These are phyloP conservation scores for Atractosteus spatula DNA, from an alignment of 2,113 vertebrate genomes.

Conservation along the genomic window DNA sequence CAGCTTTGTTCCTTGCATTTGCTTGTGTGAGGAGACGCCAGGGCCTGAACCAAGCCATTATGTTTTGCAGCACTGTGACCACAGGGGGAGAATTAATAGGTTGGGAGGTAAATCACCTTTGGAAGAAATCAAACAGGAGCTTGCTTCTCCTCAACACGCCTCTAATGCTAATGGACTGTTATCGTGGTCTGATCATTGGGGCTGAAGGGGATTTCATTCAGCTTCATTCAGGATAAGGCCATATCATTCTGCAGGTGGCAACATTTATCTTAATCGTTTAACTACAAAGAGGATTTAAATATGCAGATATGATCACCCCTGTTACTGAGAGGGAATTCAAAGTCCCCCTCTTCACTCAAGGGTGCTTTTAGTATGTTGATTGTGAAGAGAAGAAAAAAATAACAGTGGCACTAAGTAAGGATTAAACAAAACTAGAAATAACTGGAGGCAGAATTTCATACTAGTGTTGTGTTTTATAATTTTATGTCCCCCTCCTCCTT, in stretches of 20 bases:
- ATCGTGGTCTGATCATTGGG: background rate
- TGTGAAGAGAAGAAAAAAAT: background rate
- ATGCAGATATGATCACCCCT: background rate
- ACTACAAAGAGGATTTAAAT: constrained; percentile 9
- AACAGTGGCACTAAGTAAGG: background rate
- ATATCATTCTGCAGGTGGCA: constrained; percentile 8
- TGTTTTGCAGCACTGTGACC: background rate
- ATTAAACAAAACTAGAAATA: too few relatives aligned
- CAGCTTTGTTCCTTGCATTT: too few relatives aligned
- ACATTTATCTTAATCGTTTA: constrained; percentile 8
- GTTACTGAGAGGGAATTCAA: background rate
- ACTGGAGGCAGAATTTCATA: too few relatives aligned
- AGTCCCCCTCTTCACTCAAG: background rate
- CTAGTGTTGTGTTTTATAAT: too few relatives aligned
- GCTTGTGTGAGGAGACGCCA: too few relatives aligned
- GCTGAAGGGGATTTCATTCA: background rate
- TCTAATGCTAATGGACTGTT: background rate
- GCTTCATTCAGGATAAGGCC: background rate
- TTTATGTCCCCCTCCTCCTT: too few relatives aligned
- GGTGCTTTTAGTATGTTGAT: background rate
- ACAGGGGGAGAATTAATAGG: background rate
- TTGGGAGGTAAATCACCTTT: background rate
- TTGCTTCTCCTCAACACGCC: background rate
- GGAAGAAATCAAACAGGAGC: background rate
- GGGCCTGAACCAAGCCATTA: too few relatives aligned